These are phyloP conservation scores for Phytoseiulus persimilis DNA, from an alignment of 2,888 invertebrate genomes.

Conservation along the genomic window DNA sequence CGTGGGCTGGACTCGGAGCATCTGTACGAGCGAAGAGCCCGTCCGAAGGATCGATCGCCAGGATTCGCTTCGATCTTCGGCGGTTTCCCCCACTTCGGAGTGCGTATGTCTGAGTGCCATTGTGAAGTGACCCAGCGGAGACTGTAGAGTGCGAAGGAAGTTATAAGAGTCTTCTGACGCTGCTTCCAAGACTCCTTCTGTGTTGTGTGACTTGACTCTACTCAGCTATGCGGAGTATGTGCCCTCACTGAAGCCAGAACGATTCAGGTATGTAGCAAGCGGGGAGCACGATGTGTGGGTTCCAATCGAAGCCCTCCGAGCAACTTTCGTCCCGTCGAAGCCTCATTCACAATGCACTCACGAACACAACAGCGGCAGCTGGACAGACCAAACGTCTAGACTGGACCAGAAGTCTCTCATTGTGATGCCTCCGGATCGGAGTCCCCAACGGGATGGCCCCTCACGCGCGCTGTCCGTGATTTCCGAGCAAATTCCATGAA, in stretches of 20 bases:
- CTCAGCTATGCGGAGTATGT: constrained; percentile 5
- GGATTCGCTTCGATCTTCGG: neutral
- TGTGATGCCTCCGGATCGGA: too few species aligned
- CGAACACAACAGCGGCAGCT: neutral
- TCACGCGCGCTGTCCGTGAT: too few species aligned
- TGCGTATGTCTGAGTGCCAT: neutral
- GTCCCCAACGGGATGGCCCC: too few species aligned
- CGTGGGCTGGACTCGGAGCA: neutral
- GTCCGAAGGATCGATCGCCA: neutral
- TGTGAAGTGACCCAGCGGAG: neutral
- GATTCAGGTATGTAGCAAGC: neutral
- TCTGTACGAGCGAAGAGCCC: neutral
- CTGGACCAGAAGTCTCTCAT: neutral
- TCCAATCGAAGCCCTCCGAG: neutral
- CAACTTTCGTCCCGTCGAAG: neutral
- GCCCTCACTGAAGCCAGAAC: neutral
- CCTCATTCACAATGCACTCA: neutral
- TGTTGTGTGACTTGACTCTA: neutral
- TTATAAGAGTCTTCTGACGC: neutral
- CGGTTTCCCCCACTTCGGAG: neutral
- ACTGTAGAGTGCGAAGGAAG: neutral
- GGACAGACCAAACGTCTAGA: neutral
- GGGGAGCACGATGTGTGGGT: neutral
- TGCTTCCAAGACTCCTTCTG: neutral
- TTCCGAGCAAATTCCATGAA: too few species aligned